These are phyloP conservation scores for Ginglymostoma cirratum DNA, from an alignment of 2,113 vertebrate species.

Conservation along the genomic window DNA sequence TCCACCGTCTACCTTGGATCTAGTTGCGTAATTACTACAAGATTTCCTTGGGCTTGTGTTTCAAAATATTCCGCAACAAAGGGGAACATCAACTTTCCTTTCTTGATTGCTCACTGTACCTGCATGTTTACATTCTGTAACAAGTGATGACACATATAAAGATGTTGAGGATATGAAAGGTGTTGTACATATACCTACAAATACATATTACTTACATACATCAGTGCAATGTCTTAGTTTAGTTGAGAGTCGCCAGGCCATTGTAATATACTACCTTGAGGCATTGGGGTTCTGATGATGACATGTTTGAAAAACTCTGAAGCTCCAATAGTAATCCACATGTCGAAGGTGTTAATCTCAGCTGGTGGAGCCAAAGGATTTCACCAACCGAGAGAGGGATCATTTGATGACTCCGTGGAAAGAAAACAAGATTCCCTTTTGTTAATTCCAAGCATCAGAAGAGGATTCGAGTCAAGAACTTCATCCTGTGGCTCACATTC, in stretches of 20 bases:
- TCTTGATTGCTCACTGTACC: too few relatives aligned
- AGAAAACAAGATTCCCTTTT: neutral
- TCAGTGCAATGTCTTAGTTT: neutral
- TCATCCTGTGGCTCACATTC: neutral
- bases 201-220: too few relatives aligned
- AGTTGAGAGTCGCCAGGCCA: neutral
- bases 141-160: neutral
- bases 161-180: neutral
- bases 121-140: neutral
- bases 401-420: conserved; percentile 82
- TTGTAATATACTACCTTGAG: conserved; percentile 69
- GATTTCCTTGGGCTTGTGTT: too few relatives aligned
- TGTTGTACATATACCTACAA: neutral
- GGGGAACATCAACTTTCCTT: too few relatives aligned
- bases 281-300: conserved; percentile 74
- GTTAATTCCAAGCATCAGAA: neutral
- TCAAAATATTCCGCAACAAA: too few relatives aligned
- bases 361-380: conserved; percentile 83
- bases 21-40: too few relatives aligned
- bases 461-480: neutral
- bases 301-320: conserved; percentile 84
- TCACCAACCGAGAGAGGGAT: conserved; percentile 91
- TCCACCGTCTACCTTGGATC: too few relatives aligned
- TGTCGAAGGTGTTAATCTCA: conserved; percentile 80
- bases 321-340: conserved; percentile 60